phyloP scores from a whole-genome alignment of 2,113 vertebrate species.

The Scophthalmus maximus region DNA sequence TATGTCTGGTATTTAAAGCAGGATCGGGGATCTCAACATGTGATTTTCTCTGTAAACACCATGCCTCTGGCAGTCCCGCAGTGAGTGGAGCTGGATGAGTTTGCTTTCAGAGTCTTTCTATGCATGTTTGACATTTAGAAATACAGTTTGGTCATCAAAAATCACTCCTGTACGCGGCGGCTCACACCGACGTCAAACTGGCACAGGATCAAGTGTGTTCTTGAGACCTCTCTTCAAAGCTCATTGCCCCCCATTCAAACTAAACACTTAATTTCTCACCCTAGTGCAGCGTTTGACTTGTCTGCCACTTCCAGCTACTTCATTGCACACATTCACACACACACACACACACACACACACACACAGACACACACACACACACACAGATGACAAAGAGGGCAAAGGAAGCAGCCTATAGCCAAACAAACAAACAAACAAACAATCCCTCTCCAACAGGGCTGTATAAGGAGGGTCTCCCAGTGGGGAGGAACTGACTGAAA shows the following conservation, averaged over 20 bases:
- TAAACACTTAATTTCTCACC: slow-evolving; percentile 64
- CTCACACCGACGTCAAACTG: too few species aligned
- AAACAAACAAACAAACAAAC: slow-evolving; percentile 73
- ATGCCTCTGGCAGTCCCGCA: slow-evolving; percentile 18
- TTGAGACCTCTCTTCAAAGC: slow-evolving; percentile 31
- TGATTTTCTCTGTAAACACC: background rate
- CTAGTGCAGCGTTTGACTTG: slow-evolving; percentile 65
- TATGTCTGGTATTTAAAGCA: background rate
- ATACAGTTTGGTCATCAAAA: slow-evolving; percentile 7
- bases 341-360: slow-evolving; percentile 28
- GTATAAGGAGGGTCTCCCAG: slow-evolving; percentile 46
- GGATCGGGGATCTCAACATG: background rate
- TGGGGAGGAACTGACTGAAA: slow-evolving; percentile 7
- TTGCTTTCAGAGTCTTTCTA: too few species aligned
- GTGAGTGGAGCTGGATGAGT: slow-evolving; percentile 22
- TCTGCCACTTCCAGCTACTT: slow-evolving; percentile 44
- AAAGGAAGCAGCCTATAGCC: slow-evolving; percentile 44
- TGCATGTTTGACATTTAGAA: too few species aligned
- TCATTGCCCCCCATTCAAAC: slow-evolving; percentile 30
- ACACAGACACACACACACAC: slow-evolving; percentile 26
- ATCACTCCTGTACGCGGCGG: too few species aligned
- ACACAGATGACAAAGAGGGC: slow-evolving; percentile 23
- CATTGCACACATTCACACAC: slow-evolving; percentile 21
- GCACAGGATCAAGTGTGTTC: background rate
- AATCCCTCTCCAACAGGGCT: slow-evolving; percentile 43